Evolutionary conservation across 2,888 invertebrate genomes (phyloP), one percentile per base, ranked within the genome.

Genomic region (Tiliacea aurago): DNA sequence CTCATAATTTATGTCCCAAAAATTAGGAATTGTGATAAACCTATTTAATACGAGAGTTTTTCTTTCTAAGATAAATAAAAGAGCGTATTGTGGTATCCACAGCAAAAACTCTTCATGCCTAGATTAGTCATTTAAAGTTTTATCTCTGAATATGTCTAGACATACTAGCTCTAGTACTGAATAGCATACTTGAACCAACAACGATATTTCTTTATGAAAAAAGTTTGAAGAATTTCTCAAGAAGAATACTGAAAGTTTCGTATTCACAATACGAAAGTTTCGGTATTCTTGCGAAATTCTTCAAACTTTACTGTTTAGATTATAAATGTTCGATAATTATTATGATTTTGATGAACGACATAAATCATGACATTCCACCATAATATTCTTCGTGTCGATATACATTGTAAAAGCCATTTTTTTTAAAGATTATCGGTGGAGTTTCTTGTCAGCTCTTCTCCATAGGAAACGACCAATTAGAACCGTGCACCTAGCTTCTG

Each of bases 61-160:
- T 41, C n/a, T 55, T 53, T 37, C 13, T 43, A 55, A 58, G 4
- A 61, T 56, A 61, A 66, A 9, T 45, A 56, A 49, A 51, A 55
- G 6, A 18, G 13, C 13, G 2, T 61, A 28, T 74, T 65, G 13
- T 69, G 41, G n/a, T 11, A 58, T 45, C 2, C 15, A 33, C 58
- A 62, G 23, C 18, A 28, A 43, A 66, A 81, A 43, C 15, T 55
- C 4, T 56, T 77, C 45, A 59, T n/a, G 20, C 10, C 53, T 67
- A 41, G 6, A 81, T 81, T 62, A 71, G 55, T 51, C 13, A 62
- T 66, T 82, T 33, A 37, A 70, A 70, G 45, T 63, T 76, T 23
- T 37, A 28, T 20, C 37, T 23, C 11, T 70, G 55, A 67, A 55
- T 76, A 64, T 65, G 78, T 82, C 79, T 82, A 71, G 83, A 71